Evolutionary conservation across 2,888 invertebrate species (phyloP).

Genomic region (Lysandra coridon): DNA sequence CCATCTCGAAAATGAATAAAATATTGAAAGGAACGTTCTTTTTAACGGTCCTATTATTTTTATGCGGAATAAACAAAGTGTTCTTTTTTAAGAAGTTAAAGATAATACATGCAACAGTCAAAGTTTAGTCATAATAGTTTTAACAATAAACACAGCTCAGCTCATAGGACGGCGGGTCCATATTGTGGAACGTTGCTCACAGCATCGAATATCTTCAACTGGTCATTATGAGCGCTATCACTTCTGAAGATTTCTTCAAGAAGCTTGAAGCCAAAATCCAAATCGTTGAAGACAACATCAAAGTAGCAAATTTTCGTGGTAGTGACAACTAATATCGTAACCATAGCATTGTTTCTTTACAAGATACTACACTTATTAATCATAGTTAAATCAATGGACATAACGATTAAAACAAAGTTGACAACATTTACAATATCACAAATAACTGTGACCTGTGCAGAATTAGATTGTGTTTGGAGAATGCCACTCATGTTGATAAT

Average conservation of each 20-base stretch:
- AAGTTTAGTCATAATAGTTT: neutral
- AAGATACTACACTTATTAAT: neutral
- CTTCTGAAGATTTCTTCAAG: neutral
- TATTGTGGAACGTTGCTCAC: neutral
- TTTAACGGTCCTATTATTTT: neutral
- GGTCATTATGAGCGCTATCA: neutral
- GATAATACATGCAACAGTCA: neutral
- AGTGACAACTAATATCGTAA: neutral
- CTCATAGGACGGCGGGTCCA: neutral
- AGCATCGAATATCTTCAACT: neutral
- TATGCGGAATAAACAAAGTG: conserved; percentile 3
- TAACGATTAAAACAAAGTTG: too few species aligned
- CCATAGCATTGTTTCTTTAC: neutral
- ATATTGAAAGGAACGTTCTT: conserved; percentile 4
- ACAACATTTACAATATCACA: neutral
- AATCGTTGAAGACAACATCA: neutral
- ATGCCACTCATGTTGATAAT: conserved; percentile 1
- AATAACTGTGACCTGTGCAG: neutral
- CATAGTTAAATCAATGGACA: neutral
- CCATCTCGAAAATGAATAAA: conserved; percentile 11
- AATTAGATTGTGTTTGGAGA: conserved; percentile 2
- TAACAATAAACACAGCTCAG: neutral
- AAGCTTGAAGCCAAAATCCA: neutral
- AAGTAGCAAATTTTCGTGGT: neutral
- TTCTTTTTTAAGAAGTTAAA: neutral